Evolutionary conservation across 2,797 vertebrate species (phyloP).

Genomic region (Oreonectes daqikongensis): DNA sequence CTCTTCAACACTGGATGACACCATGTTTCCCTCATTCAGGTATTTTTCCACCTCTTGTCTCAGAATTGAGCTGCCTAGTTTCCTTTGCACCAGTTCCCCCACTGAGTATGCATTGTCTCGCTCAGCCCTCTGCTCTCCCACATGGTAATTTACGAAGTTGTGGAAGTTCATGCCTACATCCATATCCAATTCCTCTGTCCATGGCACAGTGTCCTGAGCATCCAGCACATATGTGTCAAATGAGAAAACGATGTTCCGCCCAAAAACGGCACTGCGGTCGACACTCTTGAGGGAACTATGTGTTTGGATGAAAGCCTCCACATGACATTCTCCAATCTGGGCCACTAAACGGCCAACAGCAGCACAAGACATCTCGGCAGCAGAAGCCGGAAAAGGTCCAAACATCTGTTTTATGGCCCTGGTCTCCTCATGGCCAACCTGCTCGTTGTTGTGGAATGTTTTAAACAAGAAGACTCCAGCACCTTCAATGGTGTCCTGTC

Average conservation of each 20-base stretch:
- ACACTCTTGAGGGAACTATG: conserved; percentile 68
- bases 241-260: conserved; percentile 88
- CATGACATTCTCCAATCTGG: conserved; percentile 75
- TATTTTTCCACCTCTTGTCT: conserved; percentile 90
- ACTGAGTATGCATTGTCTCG: conserved; percentile 56
- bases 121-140: conserved; percentile 71
- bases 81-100: conserved; percentile 64
- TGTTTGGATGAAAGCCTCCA: conserved; percentile 80
- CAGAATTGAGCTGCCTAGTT: conserved; percentile 80
- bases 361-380: conserved; percentile 82
- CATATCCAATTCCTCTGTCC: conserved; percentile 50
- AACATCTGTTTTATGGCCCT: conserved; percentile 93
- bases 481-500: conserved; percentile 87
- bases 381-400: conserved; percentile 89
- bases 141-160: conserved; percentile 83
- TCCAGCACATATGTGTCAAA: conserved; percentile 89
- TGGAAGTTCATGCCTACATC: conserved; percentile 79
- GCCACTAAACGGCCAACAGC: conserved; percentile 81
- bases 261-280: conserved; percentile 74
- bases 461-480: conserved; percentile 92
- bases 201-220: conserved; percentile 79
- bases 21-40: conserved; percentile 80
- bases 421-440: conserved; percentile 87
- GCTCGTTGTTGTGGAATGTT: conserved; percentile 87
- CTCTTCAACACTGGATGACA: conserved; percentile 87